Percentiles rank a stretch among this genome's conserved stretches.
Evolutionary conservation across 2,113 vertebrate genomes (phyloP).

Genomic region (Ceyx melanurus): DNA sequence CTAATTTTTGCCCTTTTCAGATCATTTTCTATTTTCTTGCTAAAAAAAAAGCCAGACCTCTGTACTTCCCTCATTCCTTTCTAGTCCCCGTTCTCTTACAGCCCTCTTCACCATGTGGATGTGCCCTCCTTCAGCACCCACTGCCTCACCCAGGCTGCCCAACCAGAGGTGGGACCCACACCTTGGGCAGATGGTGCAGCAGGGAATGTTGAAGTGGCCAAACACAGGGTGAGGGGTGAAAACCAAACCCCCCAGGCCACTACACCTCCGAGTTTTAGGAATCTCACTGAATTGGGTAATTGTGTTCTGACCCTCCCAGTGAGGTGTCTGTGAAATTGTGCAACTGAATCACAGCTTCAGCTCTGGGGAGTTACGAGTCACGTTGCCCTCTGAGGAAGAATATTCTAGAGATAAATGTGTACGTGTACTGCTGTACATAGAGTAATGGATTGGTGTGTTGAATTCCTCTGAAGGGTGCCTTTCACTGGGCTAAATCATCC

Average conservation of each 20-base stretch:
- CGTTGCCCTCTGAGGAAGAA: neutral
- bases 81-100: neutral
- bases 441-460: neutral
- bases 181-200: neutral
- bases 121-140: neutral
- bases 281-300: neutral
- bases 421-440: neutral
- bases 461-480: neutral
- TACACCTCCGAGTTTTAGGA: neutral
- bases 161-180: neutral
- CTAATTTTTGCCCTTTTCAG: neutral
- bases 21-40: neutral
- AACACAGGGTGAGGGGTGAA: neutral
- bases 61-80: neutral
- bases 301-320: accelerated
- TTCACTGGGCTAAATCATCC: neutral
- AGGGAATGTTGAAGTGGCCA: neutral
- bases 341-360: neutral
- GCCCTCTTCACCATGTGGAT: too few relatives aligned
- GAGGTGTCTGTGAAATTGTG: neutral
- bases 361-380: neutral
- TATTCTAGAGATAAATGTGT: neutral
- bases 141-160: neutral
- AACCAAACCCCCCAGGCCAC: neutral
- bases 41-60: neutral